Conservation (phyloP, 2,888 invertebrate genomes). For the Dynastes tityus region DNA sequence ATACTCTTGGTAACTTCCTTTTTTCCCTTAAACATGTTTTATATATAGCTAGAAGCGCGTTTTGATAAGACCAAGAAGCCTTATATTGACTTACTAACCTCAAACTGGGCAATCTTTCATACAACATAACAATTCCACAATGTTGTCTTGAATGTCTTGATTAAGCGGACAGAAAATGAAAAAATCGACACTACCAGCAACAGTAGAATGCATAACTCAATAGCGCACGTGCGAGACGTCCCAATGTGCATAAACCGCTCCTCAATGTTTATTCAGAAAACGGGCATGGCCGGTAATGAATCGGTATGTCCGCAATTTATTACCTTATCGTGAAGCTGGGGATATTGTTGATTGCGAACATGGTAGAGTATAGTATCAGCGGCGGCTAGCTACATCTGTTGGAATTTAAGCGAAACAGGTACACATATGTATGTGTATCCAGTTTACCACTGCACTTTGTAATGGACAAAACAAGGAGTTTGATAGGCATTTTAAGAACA, state of each 20-base stretch:
- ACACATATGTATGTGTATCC: too few species aligned
- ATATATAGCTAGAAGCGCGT: too few species aligned
- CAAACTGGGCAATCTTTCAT: too few species aligned
- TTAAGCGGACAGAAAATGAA: constrained; percentile 13
- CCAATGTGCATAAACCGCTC: constrained; percentile 14
- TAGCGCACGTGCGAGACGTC: constrained; percentile 18
- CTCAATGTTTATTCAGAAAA: constrained; percentile 33
- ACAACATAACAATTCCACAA: too few species aligned
- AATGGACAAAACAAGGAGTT: too few species aligned
- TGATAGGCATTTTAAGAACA: too few species aligned
- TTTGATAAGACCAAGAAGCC: too few species aligned
- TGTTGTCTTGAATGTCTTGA: neutral
- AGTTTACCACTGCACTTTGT: too few species aligned
- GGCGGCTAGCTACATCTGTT: constrained; percentile 5
- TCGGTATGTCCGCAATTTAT: constrained; percentile 27
- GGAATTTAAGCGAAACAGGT: too few species aligned
- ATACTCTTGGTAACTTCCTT: too few species aligned
- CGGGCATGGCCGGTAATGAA: constrained; percentile 34
- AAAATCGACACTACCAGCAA: neutral
- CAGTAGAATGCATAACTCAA: constrained; percentile 9
- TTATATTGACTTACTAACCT: too few species aligned
- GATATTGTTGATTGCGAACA: constrained; percentile 27
- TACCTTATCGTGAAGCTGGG: constrained; percentile 20
- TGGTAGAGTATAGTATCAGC: neutral
- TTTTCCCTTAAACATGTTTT: too few species aligned